A percentile compares a stretch with the other conserved stretches of the same genome.
These are phyloP conservation scores for Pluvianellus socialis DNA, from an alignment of 2,113 vertebrate genomes.

Conservation along the genomic window DNA sequence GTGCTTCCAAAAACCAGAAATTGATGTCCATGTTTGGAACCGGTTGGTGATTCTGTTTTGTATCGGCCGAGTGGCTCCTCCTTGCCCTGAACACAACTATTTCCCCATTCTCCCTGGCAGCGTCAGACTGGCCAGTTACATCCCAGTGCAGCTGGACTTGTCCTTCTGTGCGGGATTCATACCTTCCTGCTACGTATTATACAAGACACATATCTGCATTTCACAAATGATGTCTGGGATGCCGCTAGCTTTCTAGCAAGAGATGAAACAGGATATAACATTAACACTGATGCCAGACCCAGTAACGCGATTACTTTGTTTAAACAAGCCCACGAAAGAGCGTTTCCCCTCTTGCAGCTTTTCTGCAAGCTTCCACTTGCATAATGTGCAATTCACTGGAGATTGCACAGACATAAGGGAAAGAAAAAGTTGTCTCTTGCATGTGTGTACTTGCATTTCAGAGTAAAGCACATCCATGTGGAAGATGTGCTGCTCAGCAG, in stretches of 20 bases:
- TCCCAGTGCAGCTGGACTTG: background rate
- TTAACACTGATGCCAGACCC: conserved; percentile 6
- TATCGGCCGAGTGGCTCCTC: background rate
- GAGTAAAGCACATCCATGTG: background rate
- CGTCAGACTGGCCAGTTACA: background rate
- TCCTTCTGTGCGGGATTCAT: background rate
- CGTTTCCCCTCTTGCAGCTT: background rate
- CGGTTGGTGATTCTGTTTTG: background rate
- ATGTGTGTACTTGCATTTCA: background rate
- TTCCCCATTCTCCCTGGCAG: background rate
- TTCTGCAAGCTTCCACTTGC: conserved; percentile 20
- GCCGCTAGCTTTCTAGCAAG: background rate
- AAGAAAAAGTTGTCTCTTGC: background rate
- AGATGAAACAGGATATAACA: background rate
- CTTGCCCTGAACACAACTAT: background rate
- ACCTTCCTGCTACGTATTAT: background rate
- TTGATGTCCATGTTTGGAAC: background rate
- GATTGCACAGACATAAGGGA: background rate
- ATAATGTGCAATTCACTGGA: background rate
- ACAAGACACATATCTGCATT: background rate
- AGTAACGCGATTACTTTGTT: conserved; percentile 32
- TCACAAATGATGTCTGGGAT: background rate
- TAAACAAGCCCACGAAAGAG: conserved; percentile 23
- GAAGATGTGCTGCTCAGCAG: background rate
- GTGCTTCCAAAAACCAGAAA: background rate